Percentiles rank a stretch among this genome's conserved stretches.
phyloP scores from a whole-genome alignment of 2,888 invertebrate genomes.

The Campoletis raptor region DNA sequence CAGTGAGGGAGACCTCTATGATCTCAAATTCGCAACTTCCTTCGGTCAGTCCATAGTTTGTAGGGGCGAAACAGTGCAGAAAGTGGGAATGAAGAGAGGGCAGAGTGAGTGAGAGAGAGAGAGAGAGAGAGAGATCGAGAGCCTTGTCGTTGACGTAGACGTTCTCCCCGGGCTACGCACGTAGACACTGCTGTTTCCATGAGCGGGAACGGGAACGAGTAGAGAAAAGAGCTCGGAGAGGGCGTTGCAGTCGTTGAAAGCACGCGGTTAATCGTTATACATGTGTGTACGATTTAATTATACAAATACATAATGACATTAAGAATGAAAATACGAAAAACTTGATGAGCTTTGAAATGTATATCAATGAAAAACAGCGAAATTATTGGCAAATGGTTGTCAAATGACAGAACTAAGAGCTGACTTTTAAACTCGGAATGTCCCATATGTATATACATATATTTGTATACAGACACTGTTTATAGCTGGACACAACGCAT shows the following conservation, averaged over 20 bases:
- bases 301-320: background rate
- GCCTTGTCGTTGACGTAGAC: constrained; percentile 59
- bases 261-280: constrained; percentile 51
- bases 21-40: background rate
- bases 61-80: constrained; percentile 24
- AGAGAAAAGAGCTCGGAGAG: constrained; percentile 40
- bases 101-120: background rate
- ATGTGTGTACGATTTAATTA: background rate
- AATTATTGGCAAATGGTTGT: background rate
- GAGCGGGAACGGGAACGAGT: constrained; percentile 66
- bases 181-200: constrained; percentile 42
- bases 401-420: background rate
- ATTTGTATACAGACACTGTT: constrained; percentile 25
- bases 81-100: constrained; percentile 16
- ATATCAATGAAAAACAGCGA: background rate
- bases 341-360: background rate
- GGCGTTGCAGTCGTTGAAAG: constrained; percentile 23
- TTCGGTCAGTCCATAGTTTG: constrained; percentile 8
- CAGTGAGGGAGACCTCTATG: background rate
- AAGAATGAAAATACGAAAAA: background rate
- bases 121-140: constrained; percentile 46
- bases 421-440: constrained; percentile 1
- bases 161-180: constrained; percentile 61
- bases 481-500: constrained; percentile 76
- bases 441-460: background rate